Conservation (phyloP, 2,113 vertebrate genomes). For the Mesoclemmys tuberculata region DNA sequence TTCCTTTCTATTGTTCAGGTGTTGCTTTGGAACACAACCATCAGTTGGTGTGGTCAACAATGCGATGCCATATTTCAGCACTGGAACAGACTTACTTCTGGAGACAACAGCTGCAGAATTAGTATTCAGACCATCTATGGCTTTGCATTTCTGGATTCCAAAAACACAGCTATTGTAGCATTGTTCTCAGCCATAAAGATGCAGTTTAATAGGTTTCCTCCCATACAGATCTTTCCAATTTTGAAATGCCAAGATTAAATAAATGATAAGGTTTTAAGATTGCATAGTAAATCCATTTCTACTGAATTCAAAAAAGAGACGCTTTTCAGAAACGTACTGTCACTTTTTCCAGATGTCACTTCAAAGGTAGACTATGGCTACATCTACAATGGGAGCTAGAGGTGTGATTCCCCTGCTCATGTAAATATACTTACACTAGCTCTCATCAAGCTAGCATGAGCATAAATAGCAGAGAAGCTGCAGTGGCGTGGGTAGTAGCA, state of each 20-base stretch:
- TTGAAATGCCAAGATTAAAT: background rate
- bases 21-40: background rate
- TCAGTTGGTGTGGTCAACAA: background rate
- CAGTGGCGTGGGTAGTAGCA: background rate
- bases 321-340: background rate
- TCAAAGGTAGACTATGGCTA: background rate
- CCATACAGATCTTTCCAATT: background rate
- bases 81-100: accelerated
- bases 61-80: background rate
- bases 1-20: background rate
- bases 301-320: background rate
- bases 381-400: background rate
- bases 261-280: background rate
- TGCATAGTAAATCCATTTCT: background rate
- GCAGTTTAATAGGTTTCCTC: background rate
- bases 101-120: background rate
- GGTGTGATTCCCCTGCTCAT: background rate
- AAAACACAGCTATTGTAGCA: background rate
- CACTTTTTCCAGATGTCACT: background rate
- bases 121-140: background rate
- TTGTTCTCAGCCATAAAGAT: background rate
- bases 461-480: background rate
- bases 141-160: background rate
- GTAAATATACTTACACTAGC: background rate
- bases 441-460: background rate